Evolutionary conservation across 2,797 vertebrate species (phyloP), one percentile per base, ranked within the genome.

Genomic region (Microhierax caerulescens): DNA sequence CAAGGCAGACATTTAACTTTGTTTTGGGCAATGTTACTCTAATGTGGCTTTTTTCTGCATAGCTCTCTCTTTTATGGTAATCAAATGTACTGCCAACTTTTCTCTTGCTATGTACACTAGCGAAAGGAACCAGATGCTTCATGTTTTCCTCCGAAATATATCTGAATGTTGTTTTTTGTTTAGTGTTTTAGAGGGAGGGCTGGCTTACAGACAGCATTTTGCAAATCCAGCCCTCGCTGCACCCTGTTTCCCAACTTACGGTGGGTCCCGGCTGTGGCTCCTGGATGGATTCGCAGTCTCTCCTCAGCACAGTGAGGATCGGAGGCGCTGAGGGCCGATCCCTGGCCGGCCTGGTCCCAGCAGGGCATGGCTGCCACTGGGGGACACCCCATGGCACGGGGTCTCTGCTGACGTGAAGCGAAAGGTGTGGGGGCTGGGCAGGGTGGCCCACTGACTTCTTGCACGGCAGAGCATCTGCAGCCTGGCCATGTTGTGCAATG

Each of bases 111-210:
- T 97, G 98, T 96, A 97, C 97, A 98, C 97, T 97, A 98, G 95
- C 90, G 97, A 98, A 98, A 96, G 97, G 97, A 98, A 98, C 98
- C 98, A 98, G 98, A 98, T 98, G 98, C 98, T 98, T 97, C n/a
- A 61, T 95, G 96, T 97, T 98, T 97, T 97, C 96, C 93, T 97
- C 97, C 63, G 13, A 98, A 98, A 97, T 94, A 78, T 96, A 97
- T 97, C 88, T 90, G 96, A 97, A 94, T 94, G 96, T 98, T 98
- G 97, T 54, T 97, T 96, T 98, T 98, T 98, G 98, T 98, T 98
- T 97, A 98, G 97, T 45, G 82, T 98, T 98, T 97, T 21, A 28
- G 96, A 97, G 92, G 85, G 73, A 96, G 96, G 92, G 92, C 95
- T 98, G 98, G 97, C 96, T 88, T 87, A 93, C 97, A 96, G 94